phyloP scores from a whole-genome alignment of 2,113 vertebrate species.

The Grammomys dolichurus region DNA sequence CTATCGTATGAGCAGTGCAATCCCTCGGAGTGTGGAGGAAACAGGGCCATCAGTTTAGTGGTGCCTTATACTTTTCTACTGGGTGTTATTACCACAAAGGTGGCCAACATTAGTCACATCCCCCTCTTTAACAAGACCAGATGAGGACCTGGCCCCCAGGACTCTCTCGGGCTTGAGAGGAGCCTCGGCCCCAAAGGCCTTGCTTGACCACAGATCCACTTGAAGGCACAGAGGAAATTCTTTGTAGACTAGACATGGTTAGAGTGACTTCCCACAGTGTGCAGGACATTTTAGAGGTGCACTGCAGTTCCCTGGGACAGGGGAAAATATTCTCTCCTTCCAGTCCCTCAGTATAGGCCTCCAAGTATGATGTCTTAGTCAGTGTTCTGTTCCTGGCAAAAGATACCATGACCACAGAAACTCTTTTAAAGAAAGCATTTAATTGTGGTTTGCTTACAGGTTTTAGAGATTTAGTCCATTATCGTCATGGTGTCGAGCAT shows the following conservation, averaged over 20 bases:
- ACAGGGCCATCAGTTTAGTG: neutral
- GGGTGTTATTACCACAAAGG: neutral
- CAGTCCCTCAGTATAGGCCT: neutral
- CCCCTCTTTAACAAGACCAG: neutral
- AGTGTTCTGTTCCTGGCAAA: neutral
- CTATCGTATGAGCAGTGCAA: neutral
- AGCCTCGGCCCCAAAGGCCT: neutral
- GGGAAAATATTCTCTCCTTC: neutral
- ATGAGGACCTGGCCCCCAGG: neutral
- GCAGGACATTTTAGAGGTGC: neutral
- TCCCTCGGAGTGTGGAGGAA: neutral
- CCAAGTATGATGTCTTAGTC: neutral
- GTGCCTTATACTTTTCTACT: neutral
- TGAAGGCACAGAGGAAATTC: neutral
- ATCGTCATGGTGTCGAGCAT: neutral
- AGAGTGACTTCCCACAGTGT: neutral
- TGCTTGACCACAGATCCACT: neutral
- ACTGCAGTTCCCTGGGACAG: neutral
- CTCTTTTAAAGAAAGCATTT: neutral
- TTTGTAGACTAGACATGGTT: neutral
- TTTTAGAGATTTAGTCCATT: neutral
- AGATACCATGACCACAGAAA: neutral
- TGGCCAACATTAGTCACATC: neutral
- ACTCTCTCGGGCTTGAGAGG: neutral
- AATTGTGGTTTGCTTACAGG: neutral